These are phyloP conservation scores for Dromas ardeola DNA, from an alignment of 2,113 vertebrate genomes.

Conservation along the genomic window DNA sequence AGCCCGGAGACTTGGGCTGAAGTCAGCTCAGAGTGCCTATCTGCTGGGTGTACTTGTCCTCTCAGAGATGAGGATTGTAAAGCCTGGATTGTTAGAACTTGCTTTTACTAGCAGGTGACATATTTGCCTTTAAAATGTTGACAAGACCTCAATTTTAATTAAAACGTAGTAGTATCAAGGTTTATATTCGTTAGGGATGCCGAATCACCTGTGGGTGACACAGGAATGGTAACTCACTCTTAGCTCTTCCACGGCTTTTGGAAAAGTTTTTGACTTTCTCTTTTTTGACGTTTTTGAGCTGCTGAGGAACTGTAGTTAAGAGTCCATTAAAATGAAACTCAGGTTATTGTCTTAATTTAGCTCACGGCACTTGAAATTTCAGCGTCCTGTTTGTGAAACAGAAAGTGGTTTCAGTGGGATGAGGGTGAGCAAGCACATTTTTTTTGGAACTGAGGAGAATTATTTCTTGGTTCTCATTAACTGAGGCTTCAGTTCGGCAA, in stretches of 20 bases:
- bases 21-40: not conserved
- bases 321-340: not conserved
- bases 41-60: not conserved
- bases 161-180: not conserved
- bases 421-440: not conserved
- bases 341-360: not conserved
- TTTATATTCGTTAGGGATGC: not conserved
- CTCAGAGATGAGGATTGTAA: not conserved
- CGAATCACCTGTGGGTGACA: not conserved
- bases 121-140: not conserved
- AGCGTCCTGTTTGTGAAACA: not conserved
- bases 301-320: not conserved
- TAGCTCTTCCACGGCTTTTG: not conserved
- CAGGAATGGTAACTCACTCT: not conserved
- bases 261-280: not conserved
- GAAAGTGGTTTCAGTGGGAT: not conserved
- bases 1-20: not conserved
- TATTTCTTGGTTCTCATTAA: slow-evolving; percentile 42
- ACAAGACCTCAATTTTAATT: not conserved
- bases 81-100: not conserved
- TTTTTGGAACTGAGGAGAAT: not conserved
- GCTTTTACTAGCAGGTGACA: not conserved
- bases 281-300: not conserved
- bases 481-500: not conserved
- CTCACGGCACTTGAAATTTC: not conserved